Conservation (phyloP, 2,888 invertebrate genomes). For the Clunio marinus region DNA sequence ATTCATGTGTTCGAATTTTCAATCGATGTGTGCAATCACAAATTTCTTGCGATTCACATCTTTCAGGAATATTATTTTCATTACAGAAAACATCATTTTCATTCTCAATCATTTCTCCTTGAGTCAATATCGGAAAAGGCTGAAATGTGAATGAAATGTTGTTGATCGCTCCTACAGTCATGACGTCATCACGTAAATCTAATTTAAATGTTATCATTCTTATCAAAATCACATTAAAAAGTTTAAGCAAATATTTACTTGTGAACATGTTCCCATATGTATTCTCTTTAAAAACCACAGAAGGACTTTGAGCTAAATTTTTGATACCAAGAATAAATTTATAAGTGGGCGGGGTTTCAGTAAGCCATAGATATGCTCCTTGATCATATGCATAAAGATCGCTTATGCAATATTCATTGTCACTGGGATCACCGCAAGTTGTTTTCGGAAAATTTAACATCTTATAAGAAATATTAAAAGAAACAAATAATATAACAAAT, state of each 20-base stretch:
- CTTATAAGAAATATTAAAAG: too few relatives aligned
- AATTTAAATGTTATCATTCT: too few relatives aligned
- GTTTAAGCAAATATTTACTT: too few relatives aligned
- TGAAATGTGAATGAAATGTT: conserved; percentile 73
- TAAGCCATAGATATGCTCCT: too few relatives aligned
- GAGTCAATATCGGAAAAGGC: conserved; percentile 71
- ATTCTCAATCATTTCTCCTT: too few relatives aligned
- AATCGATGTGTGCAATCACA: conserved; percentile 45
- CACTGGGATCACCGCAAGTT: too few relatives aligned
- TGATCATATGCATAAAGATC: too few relatives aligned
- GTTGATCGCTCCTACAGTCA: conserved; percentile 56
- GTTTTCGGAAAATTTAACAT: conserved; percentile 44
- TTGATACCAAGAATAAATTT: too few relatives aligned
- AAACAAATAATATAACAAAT: too few relatives aligned
- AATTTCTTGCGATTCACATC: conserved; percentile 41
- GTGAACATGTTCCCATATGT: conserved; percentile 44
- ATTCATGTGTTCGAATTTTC: conserved; percentile 43
- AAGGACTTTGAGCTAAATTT: conserved; percentile 41
- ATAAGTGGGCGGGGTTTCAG: too few relatives aligned
- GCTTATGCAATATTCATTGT: too few relatives aligned
- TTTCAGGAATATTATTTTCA: conserved; percentile 42
- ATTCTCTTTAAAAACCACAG: conserved; percentile 43
- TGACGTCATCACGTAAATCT: conserved; percentile 41
- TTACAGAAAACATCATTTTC: conserved; percentile 46
- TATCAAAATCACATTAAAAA: too few relatives aligned